phyloP scores from a whole-genome alignment of 1,140 invertebrate genomes.

The Mycetomoellerius zeteki region DNA sequence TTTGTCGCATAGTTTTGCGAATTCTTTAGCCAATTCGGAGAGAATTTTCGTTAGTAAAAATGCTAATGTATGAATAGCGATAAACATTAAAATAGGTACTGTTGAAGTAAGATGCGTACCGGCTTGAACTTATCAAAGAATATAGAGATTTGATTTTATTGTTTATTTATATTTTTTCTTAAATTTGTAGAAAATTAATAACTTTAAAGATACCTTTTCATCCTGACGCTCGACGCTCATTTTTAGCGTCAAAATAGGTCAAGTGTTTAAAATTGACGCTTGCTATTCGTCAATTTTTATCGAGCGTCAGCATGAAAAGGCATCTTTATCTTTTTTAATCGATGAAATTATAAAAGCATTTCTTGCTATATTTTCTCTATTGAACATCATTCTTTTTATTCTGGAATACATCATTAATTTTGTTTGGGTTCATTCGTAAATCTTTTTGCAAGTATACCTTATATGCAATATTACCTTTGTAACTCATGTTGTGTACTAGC shows the following conservation, averaged over 20 bases:
- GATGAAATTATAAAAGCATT: neutral
- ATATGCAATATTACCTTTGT: too few species aligned
- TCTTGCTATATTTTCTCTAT: neutral
- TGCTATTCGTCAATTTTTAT: too few species aligned
- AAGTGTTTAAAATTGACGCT: too few species aligned
- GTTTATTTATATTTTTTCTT: neutral
- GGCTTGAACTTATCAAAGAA: neutral
- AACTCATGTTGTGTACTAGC: neutral
- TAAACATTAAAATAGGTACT: neutral
- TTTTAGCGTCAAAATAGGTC: too few species aligned
- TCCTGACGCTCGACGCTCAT: too few species aligned
- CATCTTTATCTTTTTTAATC: neutral
- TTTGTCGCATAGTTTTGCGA: neutral
- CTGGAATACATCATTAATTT: neutral
- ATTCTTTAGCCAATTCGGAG: neutral
- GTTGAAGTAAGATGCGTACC: neutral
- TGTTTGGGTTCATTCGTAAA: neutral
- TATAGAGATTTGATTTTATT: neutral
- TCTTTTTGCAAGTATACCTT: neutral
- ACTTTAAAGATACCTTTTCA: too few species aligned
- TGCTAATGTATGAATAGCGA: neutral
- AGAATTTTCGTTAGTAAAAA: neutral
- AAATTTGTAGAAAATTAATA: neutral
- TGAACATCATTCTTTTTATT: neutral
- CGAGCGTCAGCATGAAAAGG: too few species aligned